phyloP scores from a whole-genome alignment of 2,797 vertebrate genomes.

The Leptoclinus maculatus region DNA sequence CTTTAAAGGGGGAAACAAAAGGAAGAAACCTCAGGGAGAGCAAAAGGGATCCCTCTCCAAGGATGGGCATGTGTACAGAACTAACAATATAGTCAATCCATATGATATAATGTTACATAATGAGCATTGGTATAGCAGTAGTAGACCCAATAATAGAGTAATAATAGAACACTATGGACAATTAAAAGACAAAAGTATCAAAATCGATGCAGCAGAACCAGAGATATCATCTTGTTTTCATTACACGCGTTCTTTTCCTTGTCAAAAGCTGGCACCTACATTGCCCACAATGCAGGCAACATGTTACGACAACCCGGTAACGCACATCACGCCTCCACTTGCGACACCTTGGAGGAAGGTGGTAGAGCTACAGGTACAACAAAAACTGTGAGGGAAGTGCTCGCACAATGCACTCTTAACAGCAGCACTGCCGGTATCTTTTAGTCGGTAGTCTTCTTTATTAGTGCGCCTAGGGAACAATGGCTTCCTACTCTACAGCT shows the following conservation, averaged over 20 bases:
- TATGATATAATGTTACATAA: no score
- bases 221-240: neutral
- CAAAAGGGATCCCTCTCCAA: neutral
- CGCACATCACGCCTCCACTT: constrained; percentile 29
- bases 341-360: constrained; percentile 10
- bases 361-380: constrained; percentile 26
- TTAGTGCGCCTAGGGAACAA: neutral
- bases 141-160: neutral
- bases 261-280: neutral
- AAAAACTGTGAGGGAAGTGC: constrained; percentile 17
- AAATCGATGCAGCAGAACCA: neutral
- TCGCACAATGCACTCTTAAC: constrained; percentile 1
- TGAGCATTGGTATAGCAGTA: neutral
- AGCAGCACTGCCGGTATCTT: constrained; percentile 11
- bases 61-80: neutral
- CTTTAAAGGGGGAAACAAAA: no score
- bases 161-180: neutral
- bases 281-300: constrained; percentile 2
- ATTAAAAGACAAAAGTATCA: neutral
- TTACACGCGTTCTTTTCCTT: neutral
- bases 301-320: constrained; percentile 14
- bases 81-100: neutral
- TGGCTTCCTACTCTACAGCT: neutral
- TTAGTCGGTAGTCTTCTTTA: constrained; percentile 1
- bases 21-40: neutral